phyloP scores from a whole-genome alignment of 2,113 vertebrate species.

The Aythya baeri region DNA sequence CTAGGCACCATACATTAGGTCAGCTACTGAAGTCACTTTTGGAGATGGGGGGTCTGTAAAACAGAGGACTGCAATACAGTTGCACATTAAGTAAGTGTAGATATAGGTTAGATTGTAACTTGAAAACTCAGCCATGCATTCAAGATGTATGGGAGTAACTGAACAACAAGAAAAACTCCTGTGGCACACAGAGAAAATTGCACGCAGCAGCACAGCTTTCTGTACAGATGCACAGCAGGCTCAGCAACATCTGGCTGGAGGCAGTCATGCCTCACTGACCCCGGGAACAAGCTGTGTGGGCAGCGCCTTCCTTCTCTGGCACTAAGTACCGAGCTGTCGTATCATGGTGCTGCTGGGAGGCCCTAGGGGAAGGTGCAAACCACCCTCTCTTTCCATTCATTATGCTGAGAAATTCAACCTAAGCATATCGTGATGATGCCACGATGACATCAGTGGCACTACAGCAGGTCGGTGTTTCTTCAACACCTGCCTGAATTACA shows the following conservation, averaged over 20 bases:
- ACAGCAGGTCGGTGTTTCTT: not conserved
- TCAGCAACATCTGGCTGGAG: not conserved
- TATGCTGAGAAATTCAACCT: not conserved
- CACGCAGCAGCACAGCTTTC: not conserved
- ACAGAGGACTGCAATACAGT: not conserved
- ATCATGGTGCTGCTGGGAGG: not conserved
- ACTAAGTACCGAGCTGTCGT: not conserved
- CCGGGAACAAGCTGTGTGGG: accelerated
- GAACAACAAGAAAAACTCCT: not conserved
- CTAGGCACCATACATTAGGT: not conserved
- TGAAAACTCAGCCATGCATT: not conserved
- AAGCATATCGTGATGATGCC: not conserved
- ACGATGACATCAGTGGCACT: not conserved
- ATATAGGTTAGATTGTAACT: not conserved
- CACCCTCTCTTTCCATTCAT: accelerated
- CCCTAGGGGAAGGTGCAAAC: not conserved
- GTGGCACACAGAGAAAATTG: not conserved
- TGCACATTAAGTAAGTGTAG: not conserved
- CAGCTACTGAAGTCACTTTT: not conserved
- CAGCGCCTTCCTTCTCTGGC: not conserved
- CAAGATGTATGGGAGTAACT: not conserved
- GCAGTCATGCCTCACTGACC: accelerated
- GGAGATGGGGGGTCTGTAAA: not conserved
- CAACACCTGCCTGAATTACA: not conserved
- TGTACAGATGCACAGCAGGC: accelerated